Conservation (phyloP, 2,113 vertebrate species). For the Bos taurus region ARS-UCD2.0 NC_037352.1:24628001-24628500, state of each 20-base stretch:
- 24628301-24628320: not conserved
- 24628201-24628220: not conserved
- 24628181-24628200: not conserved
- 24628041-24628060: not conserved
- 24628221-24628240: not conserved
- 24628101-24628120: not conserved
- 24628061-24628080: not conserved
- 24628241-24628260: not conserved
- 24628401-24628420: not conserved
- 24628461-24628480: not conserved
- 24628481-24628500: not conserved
- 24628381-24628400: not conserved
- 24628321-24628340: accelerated
- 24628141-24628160: not conserved
- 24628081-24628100: not conserved
- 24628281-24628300: not conserved
- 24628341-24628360: not conserved
- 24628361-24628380: too few species aligned
- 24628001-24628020: not conserved
- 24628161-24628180: not conserved
- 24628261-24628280: not conserved
- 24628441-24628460: not conserved
- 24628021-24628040: not conserved
- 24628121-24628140: not conserved
- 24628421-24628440: not conserved